These are phyloP conservation scores for Fringilla coelebs DNA, from an alignment of 2,797 vertebrate genomes.

Conservation along the genomic window DNA sequence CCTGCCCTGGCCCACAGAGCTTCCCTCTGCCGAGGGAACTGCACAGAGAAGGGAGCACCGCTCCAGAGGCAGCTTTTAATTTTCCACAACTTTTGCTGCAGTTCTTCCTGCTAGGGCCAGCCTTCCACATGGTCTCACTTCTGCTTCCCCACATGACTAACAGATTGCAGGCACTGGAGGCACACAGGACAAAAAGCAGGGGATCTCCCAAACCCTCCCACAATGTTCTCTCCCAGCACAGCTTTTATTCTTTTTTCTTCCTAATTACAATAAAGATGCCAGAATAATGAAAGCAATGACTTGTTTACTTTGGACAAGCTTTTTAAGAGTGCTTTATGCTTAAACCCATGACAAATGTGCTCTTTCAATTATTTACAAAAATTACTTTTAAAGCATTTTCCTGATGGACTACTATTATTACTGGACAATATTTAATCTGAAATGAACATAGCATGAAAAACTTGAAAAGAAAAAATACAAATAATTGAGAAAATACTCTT, in stretches of 20 bases:
- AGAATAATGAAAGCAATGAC: not conserved
- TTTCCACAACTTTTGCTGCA: not conserved
- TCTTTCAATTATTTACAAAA: not conserved
- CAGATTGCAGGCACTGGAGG: not conserved
- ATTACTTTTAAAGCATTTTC: not conserved
- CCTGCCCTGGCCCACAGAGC: not conserved
- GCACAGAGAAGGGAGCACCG: fast-evolving
- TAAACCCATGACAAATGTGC: not conserved
- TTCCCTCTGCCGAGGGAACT: fast-evolving
- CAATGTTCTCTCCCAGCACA: not conserved
- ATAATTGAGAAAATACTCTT: not conserved
- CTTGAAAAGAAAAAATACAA: not conserved
- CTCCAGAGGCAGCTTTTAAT: not conserved
- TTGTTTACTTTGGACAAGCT: conserved; percentile 27
- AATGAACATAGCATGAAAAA: not conserved
- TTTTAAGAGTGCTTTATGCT: not conserved
- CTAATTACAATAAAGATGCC: not conserved
- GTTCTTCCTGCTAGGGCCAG: not conserved
- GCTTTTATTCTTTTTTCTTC: not conserved
- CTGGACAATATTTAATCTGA: not conserved
- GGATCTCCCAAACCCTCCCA: not conserved
- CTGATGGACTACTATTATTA: not conserved
- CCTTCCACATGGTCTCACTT: not conserved
- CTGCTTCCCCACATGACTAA: not conserved
- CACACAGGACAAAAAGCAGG: not conserved